Conservation (phyloP, 2,113 vertebrate species). For the Notothenia coriiceps region DNA sequence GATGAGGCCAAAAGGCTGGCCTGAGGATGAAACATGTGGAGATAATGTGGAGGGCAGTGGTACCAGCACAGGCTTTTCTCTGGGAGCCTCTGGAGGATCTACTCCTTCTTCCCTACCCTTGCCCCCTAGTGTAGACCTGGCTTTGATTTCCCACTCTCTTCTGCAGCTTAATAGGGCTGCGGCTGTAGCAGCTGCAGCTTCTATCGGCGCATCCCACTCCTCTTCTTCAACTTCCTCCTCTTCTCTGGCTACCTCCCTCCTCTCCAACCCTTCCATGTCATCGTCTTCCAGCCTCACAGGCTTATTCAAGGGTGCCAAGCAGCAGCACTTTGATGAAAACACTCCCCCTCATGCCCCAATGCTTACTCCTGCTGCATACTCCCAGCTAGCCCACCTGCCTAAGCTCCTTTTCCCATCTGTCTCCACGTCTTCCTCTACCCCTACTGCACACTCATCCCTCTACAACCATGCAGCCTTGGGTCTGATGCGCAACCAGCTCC, state of each 20-base stretch:
- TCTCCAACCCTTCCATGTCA: slow-evolving; percentile 79
- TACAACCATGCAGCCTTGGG: slow-evolving; percentile 78
- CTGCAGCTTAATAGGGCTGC: slow-evolving; percentile 85
- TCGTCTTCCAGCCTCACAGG: slow-evolving; percentile 85
- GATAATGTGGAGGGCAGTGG: slow-evolving; percentile 69
- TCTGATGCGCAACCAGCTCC: slow-evolving; percentile 73
- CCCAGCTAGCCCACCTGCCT: slow-evolving; percentile 84
- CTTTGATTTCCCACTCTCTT: slow-evolving; percentile 86
- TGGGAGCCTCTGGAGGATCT: slow-evolving; percentile 73
- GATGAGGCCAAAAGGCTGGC: slow-evolving; percentile 76
- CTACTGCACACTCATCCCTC: slow-evolving; percentile 75
- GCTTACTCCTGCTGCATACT: slow-evolving; percentile 83
- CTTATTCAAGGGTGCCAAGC: slow-evolving; percentile 82
- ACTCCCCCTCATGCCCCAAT: slow-evolving; percentile 84
- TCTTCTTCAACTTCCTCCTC: slow-evolving; percentile 79
- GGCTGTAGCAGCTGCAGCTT: slow-evolving; percentile 80
- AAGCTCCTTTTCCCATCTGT: slow-evolving; percentile 84
- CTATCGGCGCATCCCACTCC: slow-evolving; percentile 72
- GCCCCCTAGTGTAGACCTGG: slow-evolving; percentile 84
- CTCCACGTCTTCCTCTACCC: slow-evolving; percentile 81
- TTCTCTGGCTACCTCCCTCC: slow-evolving; percentile 83
- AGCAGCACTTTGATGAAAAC: slow-evolving; percentile 86
- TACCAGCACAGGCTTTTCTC: slow-evolving; percentile 58
- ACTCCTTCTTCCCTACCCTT: slow-evolving; percentile 84
- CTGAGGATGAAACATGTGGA: slow-evolving; percentile 77